Percentiles rank a stretch among this genome's conserved stretches.
These are phyloP conservation scores for Sinopyrophorus schimmeli DNA, from an alignment of 2,888 invertebrate genomes.

Conservation along the genomic window DNA sequence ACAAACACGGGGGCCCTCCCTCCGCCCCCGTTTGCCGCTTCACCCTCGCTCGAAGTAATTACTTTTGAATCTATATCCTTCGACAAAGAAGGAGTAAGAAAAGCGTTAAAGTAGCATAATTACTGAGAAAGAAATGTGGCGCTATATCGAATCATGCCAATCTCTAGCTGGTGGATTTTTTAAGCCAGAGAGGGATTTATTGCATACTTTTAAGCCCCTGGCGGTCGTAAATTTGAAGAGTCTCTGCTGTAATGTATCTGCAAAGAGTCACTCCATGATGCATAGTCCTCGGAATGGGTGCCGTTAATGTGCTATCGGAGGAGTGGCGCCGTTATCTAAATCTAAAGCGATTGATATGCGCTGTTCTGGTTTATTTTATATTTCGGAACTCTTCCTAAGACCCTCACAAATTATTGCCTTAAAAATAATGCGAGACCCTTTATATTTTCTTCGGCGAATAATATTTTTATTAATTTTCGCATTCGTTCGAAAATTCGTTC, in stretches of 20 bases:
- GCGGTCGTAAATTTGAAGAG: constrained; percentile 56
- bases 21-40: too few relatives aligned
- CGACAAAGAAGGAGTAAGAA: constrained; percentile 32
- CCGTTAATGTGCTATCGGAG: constrained; percentile 39
- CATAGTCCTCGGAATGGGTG: constrained; percentile 44
- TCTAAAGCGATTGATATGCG: constrained; percentile 35
- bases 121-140: constrained; percentile 32
- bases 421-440: constrained; percentile 19
- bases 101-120: constrained; percentile 30
- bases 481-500: too few relatives aligned
- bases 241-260: constrained; percentile 47
- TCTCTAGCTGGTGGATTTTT: constrained; percentile 49
- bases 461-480: not conserved
- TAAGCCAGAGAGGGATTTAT: constrained; percentile 55
- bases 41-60: constrained; percentile 14
- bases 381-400: constrained; percentile 26
- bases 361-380: constrained; percentile 33
- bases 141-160: constrained; percentile 51
- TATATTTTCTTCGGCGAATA: not conserved
- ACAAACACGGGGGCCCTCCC: too few relatives aligned
- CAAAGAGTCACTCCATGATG: constrained; percentile 51
- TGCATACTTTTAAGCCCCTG: constrained; percentile 58
- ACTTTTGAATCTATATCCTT: constrained; percentile 14
- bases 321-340: constrained; percentile 39
- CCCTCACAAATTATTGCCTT: constrained; percentile 23